These are phyloP conservation scores for Eufriesea mexicana DNA, from an alignment of 1,140 invertebrate genomes.

Conservation along the genomic window DNA sequence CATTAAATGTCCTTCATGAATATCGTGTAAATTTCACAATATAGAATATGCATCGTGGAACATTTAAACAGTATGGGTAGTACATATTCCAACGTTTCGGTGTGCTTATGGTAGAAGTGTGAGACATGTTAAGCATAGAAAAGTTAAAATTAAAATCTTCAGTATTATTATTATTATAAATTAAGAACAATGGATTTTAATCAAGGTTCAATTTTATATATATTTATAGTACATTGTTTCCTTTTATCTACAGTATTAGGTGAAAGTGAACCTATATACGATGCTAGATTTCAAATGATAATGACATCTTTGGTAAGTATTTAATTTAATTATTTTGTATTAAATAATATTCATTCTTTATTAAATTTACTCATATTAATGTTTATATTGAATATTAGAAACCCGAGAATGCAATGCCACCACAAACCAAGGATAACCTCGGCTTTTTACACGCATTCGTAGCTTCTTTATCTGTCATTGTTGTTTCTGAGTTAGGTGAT, in stretches of 20 bases:
- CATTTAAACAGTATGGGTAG: background rate
- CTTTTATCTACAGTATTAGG: slow-evolving; percentile 3
- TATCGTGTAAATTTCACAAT: background rate
- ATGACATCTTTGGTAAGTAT: slow-evolving; percentile 54
- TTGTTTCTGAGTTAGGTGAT: slow-evolving; percentile 98
- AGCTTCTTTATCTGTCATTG: slow-evolving; percentile 96
- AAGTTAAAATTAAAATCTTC: background rate
- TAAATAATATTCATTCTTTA: background rate
- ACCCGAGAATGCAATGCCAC: slow-evolving; percentile 50
- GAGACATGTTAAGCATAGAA: background rate
- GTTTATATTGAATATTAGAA: slow-evolving; percentile 32
- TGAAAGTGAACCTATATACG: slow-evolving; percentile 51
- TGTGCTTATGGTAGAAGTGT: background rate
- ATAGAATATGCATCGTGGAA: background rate
- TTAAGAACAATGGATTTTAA: slow-evolving; percentile 14
- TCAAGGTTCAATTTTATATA: background rate
- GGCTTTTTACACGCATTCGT: slow-evolving; percentile 97
- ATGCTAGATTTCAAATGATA: slow-evolving; percentile 50
- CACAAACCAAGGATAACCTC: slow-evolving; percentile 74
- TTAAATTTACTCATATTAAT: slow-evolving; percentile 11
- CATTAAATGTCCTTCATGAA: background rate
- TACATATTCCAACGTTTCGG: background rate
- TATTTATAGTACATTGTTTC: background rate
- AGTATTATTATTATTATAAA: slow-evolving; percentile 27
- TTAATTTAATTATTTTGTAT: slow-evolving; percentile 26